A percentile compares a stretch with the other conserved stretches of the same genome.
Evolutionary conservation across 2,113 vertebrate species (phyloP).

Genomic region (Heloderma charlesbogerti): DNA sequence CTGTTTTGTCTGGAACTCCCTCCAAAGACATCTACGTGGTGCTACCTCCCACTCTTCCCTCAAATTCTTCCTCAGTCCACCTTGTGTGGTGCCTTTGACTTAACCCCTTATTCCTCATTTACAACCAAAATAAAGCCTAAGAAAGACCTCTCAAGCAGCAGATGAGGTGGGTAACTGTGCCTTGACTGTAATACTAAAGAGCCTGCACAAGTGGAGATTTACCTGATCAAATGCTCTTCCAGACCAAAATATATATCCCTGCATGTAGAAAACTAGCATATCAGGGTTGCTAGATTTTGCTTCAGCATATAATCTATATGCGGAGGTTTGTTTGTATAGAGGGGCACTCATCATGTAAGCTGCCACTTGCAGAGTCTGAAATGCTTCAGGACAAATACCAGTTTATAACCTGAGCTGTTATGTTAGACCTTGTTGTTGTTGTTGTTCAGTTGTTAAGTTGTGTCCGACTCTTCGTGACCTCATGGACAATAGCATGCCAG

Average conservation of each 20-base stretch:
- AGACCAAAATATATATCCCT: not conserved
- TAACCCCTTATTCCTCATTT: not conserved
- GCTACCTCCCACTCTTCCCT: too few relatives aligned
- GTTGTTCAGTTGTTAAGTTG: too few relatives aligned
- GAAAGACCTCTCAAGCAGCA: too few relatives aligned
- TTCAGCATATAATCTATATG: not conserved
- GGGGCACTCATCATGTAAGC: not conserved
- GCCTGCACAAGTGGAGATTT: too few relatives aligned
- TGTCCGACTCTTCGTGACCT: too few relatives aligned
- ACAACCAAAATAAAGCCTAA: not conserved
- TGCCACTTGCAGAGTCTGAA: not conserved
- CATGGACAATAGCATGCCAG: too few relatives aligned
- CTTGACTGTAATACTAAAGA: not conserved
- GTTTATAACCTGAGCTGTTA: too few relatives aligned
- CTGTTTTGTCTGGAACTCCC: too few relatives aligned
- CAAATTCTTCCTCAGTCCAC: not conserved
- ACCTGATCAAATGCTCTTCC: too few relatives aligned
- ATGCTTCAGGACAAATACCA: not conserved
- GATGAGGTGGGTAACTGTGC: too few relatives aligned
- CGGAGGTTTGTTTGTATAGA: not conserved
- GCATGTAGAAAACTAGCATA: not conserved
- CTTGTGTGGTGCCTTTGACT: too few relatives aligned
- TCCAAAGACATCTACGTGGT: not conserved
- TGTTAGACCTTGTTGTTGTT: too few relatives aligned
- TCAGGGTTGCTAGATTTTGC: not conserved